phyloP scores from a whole-genome alignment of 2,888 invertebrate species.

The Parelbella ahira region DNA sequence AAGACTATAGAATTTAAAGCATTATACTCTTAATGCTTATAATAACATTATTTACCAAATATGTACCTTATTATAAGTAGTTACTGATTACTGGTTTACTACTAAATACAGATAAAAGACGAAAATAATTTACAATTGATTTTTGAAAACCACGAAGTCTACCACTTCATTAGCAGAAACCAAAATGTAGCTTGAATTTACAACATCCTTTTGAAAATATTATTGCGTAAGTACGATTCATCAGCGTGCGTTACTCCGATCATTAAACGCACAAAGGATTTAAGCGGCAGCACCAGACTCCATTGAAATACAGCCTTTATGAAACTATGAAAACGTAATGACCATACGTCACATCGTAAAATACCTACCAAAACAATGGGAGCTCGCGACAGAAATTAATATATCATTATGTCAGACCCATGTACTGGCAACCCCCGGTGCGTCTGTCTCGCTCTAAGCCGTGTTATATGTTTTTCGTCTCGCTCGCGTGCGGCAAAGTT shows the following conservation, averaged over 20 bases:
- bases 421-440: slow-evolving; percentile 41
- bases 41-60: no score
- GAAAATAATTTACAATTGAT: no score
- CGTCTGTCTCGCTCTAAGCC: slow-evolving; percentile 29
- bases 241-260: slow-evolving; percentile 49
- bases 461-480: slow-evolving; percentile 33
- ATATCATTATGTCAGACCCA: slow-evolving; percentile 80
- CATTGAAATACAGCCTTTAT: slow-evolving; percentile 66
- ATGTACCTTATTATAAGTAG: no score
- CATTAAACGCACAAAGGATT: slow-evolving; percentile 68
- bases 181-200: slow-evolving; percentile 34
- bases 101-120: no score
- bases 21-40: no score
- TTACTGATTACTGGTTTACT: no score
- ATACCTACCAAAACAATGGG: slow-evolving; percentile 78
- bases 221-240: slow-evolving; percentile 46
- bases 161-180: slow-evolving; percentile 15
- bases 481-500: slow-evolving; percentile 60
- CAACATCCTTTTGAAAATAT: slow-evolving; percentile 26
- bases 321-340: slow-evolving; percentile 79
- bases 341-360: slow-evolving; percentile 76
- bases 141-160: no score
- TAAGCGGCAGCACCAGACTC: slow-evolving; percentile 45
- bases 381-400: slow-evolving; percentile 78
- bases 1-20: no score